A percentile compares a stretch with the other conserved stretches of the same genome.
phyloP scores from a whole-genome alignment of 2,113 vertebrate species.

The Macrotus californicus region DNA sequence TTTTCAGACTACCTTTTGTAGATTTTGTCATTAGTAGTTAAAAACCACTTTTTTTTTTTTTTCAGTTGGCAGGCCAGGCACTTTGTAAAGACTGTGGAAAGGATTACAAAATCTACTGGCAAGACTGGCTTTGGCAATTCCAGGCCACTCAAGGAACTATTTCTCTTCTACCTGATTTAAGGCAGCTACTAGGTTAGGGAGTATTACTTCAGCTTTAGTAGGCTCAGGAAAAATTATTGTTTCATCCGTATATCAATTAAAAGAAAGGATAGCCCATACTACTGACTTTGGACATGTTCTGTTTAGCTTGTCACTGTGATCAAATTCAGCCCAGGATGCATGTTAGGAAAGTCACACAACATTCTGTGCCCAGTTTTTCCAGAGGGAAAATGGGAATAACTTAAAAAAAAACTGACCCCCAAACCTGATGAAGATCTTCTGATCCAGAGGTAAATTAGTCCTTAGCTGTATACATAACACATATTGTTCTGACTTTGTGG shows the following conservation, averaged over 20 bases:
- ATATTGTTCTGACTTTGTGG: not conserved
- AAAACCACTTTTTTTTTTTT: conserved; percentile 73
- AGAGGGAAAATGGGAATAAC: not conserved
- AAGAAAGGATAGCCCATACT: not conserved
- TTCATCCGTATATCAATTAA: not conserved
- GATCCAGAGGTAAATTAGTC: not conserved
- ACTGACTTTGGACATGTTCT: not conserved
- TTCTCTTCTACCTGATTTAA: conserved; percentile 56
- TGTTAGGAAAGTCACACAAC: not conserved
- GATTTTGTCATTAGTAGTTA: conserved; percentile 70
- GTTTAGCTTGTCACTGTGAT: not conserved
- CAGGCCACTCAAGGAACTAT: conserved; percentile 36
- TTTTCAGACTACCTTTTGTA: conserved; percentile 79
- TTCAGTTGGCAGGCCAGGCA: conserved; percentile 73
- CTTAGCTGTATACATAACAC: not conserved
- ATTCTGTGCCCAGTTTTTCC: not conserved
- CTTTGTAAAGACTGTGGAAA: conserved; percentile 76
- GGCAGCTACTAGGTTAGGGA: not conserved
- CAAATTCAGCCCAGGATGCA: not conserved
- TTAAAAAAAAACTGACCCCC: not conserved
- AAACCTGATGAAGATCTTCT: not conserved
- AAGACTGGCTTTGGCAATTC: not conserved
- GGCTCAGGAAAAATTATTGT: not conserved
- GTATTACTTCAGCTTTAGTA: not conserved
- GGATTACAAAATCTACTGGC: conserved; percentile 70